A percentile compares a stretch with the other conserved stretches of the same genome.
Conservation (phyloP, 2,888 invertebrate genomes). For the Peribatodes rhomboidaria region DNA sequence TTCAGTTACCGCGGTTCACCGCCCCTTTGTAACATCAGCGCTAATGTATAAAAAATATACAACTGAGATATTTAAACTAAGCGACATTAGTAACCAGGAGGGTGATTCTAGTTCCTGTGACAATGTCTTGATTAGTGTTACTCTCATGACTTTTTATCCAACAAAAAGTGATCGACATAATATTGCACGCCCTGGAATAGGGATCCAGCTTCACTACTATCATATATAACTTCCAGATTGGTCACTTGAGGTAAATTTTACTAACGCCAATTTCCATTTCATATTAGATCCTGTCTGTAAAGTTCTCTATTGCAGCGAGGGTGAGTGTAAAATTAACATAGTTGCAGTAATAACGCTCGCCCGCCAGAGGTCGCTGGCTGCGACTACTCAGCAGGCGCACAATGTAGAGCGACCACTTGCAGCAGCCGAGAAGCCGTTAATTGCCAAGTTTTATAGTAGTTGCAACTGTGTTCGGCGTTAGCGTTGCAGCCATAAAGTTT, state of each 20-base stretch:
- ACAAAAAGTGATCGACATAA: no score
- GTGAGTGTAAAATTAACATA: conserved; percentile 45
- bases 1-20: no score
- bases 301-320: conserved; percentile 20
- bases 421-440: conserved; percentile 42
- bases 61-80: no score
- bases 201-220: no score
- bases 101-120: no score
- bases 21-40: no score
- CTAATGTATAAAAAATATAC: no score
- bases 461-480: conserved; percentile 32
- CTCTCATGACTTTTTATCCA: no score
- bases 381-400: conserved; percentile 40
- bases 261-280: conserved; percentile 27
- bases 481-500: conserved; percentile 31
- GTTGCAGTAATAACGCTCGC: conserved; percentile 52
- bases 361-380: conserved; percentile 33
- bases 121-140: no score
- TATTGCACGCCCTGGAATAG: no score
- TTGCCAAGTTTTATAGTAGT: conserved; percentile 41
- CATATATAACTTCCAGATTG: no score
- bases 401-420: conserved; percentile 47
- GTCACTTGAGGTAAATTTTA: not conserved
- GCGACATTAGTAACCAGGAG: no score
- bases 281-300: conserved; percentile 25